Evolutionary conservation across 2,888 invertebrate species (phyloP), one percentile per base, ranked within the genome.

Genomic region (Coenonympha glycerion): DNA sequence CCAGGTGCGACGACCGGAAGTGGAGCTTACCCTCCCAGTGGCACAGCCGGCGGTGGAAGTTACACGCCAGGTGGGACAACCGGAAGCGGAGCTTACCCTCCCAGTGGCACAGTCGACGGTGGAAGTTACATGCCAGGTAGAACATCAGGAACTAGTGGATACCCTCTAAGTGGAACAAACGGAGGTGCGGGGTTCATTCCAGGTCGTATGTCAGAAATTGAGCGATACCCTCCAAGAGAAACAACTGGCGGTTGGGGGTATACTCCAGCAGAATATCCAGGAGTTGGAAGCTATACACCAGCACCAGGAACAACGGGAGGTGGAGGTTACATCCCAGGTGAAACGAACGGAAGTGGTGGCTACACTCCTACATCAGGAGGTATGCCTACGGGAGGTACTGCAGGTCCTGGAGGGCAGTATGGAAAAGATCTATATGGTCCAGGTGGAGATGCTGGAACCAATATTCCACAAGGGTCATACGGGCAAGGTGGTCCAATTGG

Each of bases 81-180:
- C 22, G 33, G 6, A 34, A 19, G 21, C 30, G 46, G 46, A 19
- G 49, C 28, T 13, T 48, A 41, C 8, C 26, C 22, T 16, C 28
- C 26, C 16, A 34, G 46, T n/a, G 52, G 52, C 28, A 36, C 45
- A n/a, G 34, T 6, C 9, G 47, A 42, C 6, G 30, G 15, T 11
- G 39, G 42, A 5, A 26, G 33, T 30, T 58, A 56, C 21, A 33
- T 34, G 15, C 56, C 56, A 26, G 56, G 24, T 24, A 45, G 49
- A 16, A 8, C 15, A n/a, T 26, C 16, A 6, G 39, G 31, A 16
- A 42, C 36, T 9, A 46, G 45, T 31, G 42, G n/a, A n/a, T n/a
- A n/a, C n/a, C n/a, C n/a, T n/a, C n/a, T n/a, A n/a, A n/a, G n/a
- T n/a, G n/a, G n/a, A n/a, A n/a, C n/a, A n/a, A n/a, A n/a, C n/a